Conservation (phyloP, 2,888 invertebrate genomes). For the Agriotes lineatus region DNA sequence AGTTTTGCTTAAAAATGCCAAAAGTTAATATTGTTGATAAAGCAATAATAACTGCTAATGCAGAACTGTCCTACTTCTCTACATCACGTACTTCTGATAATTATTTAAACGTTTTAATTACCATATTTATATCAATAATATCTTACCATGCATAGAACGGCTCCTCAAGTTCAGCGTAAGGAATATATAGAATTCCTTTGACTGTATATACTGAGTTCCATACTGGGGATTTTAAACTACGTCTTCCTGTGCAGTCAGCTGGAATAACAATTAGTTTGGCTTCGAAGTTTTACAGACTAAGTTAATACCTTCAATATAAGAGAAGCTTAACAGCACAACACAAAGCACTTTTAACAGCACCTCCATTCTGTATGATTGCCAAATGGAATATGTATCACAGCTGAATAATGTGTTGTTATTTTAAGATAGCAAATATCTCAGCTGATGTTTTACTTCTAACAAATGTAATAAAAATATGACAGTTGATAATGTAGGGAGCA, state of each 20-base stretch:
- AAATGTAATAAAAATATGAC: neutral
- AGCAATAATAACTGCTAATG: too few relatives aligned
- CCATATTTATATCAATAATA: neutral
- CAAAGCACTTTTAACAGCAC: neutral
- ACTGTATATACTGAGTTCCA: conserved; percentile 82
- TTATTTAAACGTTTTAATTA: too few relatives aligned
- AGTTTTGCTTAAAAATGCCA: too few relatives aligned
- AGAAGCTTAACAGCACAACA: neutral
- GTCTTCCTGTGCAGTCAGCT: neutral
- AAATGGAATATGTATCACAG: neutral
- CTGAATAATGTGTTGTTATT: neutral
- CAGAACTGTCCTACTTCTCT: too few relatives aligned
- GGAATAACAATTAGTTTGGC: neutral
- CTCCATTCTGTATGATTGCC: neutral
- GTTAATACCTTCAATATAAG: conserved; percentile 3
- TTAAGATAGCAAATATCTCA: conserved; percentile 4
- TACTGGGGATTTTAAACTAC: conserved; percentile 66
- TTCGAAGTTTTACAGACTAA: neutral
- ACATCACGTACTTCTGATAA: too few relatives aligned
- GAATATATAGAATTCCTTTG: conserved; percentile 84
- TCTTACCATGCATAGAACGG: conserved; percentile 88
- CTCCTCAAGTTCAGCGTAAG: conserved; percentile 94
- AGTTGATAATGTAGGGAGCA: neutral
- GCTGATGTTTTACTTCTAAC: neutral
- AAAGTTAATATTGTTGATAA: too few relatives aligned